phyloP scores from a whole-genome alignment of 2,888 invertebrate genomes.

The Molorchus minor region DNA sequence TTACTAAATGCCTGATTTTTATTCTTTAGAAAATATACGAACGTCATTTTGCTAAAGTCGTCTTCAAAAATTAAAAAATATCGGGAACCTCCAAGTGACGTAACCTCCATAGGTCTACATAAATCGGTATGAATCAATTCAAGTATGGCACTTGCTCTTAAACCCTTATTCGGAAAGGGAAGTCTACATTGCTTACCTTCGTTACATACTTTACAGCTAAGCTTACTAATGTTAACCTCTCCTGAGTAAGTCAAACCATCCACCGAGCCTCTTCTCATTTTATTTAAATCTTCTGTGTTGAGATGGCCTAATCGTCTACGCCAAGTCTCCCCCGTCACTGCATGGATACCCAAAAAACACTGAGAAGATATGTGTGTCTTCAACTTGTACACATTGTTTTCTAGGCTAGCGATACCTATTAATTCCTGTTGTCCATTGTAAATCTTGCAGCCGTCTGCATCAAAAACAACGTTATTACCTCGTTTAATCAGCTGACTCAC shows the following conservation, averaged over 20 bases:
- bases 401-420: no score
- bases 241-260: constrained; percentile 2
- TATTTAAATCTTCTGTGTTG: constrained; percentile 16
- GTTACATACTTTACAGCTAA: constrained; percentile 3
- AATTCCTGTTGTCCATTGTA: no score
- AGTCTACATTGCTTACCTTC: constrained; percentile 8
- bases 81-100: neutral
- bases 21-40: no score
- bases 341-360: neutral
- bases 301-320: constrained; percentile 30
- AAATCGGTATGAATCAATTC: constrained; percentile 5
- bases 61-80: constrained; percentile 8
- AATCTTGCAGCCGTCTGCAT: no score
- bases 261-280: constrained; percentile 15
- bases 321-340: no score
- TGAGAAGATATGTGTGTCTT: neutral
- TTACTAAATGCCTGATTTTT: no score
- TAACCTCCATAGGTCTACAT: constrained; percentile 6
- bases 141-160: neutral
- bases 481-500: no score
- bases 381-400: no score
- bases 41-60: constrained; percentile 1
- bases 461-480: no score
- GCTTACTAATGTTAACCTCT: neutral
- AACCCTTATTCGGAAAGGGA: neutral